A percentile compares a stretch with the other conserved stretches of the same genome.
phyloP scores from a whole-genome alignment of 2,113 vertebrate species.

The Nycticorax nycticorax region DNA sequence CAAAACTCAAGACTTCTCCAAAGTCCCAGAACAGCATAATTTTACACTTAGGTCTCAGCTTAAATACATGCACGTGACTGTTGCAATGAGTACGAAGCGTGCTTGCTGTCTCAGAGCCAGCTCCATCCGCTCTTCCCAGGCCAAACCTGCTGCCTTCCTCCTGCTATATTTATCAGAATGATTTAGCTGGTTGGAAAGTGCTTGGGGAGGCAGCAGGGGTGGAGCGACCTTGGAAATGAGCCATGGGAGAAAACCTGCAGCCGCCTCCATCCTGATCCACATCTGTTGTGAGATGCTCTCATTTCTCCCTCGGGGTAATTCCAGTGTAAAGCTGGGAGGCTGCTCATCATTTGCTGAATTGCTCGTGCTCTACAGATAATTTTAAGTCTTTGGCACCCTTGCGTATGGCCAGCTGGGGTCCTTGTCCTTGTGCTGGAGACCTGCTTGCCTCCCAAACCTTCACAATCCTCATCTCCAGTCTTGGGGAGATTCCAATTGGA shows the following conservation, averaged over 20 bases:
- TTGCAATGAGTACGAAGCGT: not conserved
- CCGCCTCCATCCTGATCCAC: rapidly evolving
- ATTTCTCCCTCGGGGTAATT: not conserved
- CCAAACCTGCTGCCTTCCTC: not conserved
- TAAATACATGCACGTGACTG: rapidly evolving
- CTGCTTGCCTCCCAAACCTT: not conserved
- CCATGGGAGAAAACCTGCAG: constrained; percentile 3
- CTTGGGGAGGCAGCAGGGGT: not conserved
- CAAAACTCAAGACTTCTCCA: not conserved
- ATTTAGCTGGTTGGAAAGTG: not conserved
- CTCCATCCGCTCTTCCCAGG: not conserved
- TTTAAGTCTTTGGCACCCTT: not conserved
- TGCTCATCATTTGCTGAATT: not conserved
- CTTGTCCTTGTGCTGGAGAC: not conserved
- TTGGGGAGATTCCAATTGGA: no score
- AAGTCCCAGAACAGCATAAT: not conserved
- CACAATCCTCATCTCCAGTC: not conserved
- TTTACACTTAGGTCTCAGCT: not conserved
- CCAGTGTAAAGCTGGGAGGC: not conserved
- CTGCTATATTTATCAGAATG: constrained; percentile 1
- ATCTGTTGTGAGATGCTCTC: not conserved
- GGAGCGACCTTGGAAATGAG: not conserved
- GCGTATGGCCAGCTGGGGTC: not conserved
- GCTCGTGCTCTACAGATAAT: not conserved
- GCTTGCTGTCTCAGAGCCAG: not conserved